Conservation (phyloP, 92 coral and sea anemone genomes). For the Zoanthus sansibaricus region DNA sequence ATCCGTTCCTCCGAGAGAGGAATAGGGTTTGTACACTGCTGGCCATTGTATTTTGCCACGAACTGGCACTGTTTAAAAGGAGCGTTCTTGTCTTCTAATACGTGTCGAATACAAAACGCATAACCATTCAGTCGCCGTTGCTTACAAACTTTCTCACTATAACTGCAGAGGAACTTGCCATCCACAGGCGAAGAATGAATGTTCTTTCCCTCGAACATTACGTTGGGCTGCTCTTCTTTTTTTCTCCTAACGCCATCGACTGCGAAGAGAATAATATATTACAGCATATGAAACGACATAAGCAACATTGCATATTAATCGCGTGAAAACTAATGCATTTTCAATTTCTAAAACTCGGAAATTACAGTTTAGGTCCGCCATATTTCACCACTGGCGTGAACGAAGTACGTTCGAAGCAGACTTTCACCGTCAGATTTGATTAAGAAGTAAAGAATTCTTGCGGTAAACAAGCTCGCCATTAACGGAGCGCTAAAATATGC, state of each 20-base stretch:
- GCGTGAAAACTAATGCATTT: conserved; percentile 70
- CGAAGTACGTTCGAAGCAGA: conserved; percentile 60
- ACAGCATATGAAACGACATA: conserved; percentile 76
- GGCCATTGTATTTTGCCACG: conserved; percentile 99
- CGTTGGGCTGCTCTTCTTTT: conserved; percentile 79
- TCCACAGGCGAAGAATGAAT: conserved; percentile 99
- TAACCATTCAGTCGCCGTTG: conserved; percentile 98
- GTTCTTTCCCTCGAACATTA: conserved; percentile 98
- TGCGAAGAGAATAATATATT: conserved; percentile 73
- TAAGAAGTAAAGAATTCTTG: conserved; percentile 41
- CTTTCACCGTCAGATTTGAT: conserved; percentile 36
- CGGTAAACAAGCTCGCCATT: conserved; percentile 75
- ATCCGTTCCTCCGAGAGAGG: conserved; percentile 98
- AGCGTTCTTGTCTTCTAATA: conserved; percentile 97
- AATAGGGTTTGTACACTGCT: conserved; percentile 98
- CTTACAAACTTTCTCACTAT: conserved; percentile 99
- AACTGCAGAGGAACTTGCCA: conserved; percentile 98
- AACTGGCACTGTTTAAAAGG: conserved; percentile 99
- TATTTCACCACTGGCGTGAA: conserved; percentile 59
- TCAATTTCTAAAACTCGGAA: conserved; percentile 69
- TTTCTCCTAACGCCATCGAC: conserved; percentile 89
- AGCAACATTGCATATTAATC: conserved; percentile 78
- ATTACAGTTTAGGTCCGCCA: conserved; percentile 87
- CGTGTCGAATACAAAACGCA: conserved; percentile 99
- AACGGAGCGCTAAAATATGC: conserved; percentile 97